A percentile compares a stretch with the other conserved stretches of the same genome.
Conservation (phyloP, 2,888 invertebrate genomes). For the Ligdia adustata region DNA sequence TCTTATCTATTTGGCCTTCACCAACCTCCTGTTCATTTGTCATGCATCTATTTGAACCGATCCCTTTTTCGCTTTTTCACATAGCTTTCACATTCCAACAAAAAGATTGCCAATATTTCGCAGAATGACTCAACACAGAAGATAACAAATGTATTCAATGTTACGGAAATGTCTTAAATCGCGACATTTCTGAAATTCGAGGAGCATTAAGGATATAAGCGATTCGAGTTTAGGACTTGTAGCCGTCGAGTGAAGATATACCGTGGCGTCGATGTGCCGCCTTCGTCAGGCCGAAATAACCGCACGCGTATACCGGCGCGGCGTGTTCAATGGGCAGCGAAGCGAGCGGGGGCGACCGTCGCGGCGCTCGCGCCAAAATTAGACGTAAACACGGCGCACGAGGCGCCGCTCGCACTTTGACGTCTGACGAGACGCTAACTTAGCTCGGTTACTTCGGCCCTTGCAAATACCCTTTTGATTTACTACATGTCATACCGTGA, state of each 20-base stretch:
- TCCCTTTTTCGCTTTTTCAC: too few relatives aligned
- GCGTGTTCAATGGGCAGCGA: slow-evolving; percentile 75
- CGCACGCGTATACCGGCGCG: slow-evolving; percentile 59
- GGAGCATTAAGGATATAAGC: slow-evolving; percentile 9
- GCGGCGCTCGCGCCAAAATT: slow-evolving; percentile 83
- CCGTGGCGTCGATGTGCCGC: slow-evolving; percentile 63
- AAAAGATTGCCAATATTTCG: too few relatives aligned
- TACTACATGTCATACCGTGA: too few relatives aligned
- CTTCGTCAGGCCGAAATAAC: slow-evolving; percentile 74
- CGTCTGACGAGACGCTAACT: slow-evolving; percentile 46
- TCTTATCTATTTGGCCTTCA: too few relatives aligned
- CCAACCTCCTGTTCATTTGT: too few relatives aligned
- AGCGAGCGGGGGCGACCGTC: slow-evolving; percentile 66
- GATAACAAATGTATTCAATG: too few relatives aligned
- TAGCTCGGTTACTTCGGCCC: background rate
- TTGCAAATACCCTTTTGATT: background rate
- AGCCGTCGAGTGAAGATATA: slow-evolving; percentile 47
- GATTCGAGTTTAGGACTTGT: slow-evolving; percentile 13
- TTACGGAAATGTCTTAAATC: background rate
- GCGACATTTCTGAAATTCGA: background rate
- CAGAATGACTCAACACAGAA: too few relatives aligned
- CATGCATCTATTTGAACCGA: too few relatives aligned
- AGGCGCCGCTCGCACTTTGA: slow-evolving; percentile 75
- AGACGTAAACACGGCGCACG: slow-evolving; percentile 81
- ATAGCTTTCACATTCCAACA: too few relatives aligned